A percentile compares a stretch with the other conserved stretches of the same genome.
phyloP scores from a whole-genome alignment of 2,888 invertebrate genomes.

The Ptychoptera albimana region DNA sequence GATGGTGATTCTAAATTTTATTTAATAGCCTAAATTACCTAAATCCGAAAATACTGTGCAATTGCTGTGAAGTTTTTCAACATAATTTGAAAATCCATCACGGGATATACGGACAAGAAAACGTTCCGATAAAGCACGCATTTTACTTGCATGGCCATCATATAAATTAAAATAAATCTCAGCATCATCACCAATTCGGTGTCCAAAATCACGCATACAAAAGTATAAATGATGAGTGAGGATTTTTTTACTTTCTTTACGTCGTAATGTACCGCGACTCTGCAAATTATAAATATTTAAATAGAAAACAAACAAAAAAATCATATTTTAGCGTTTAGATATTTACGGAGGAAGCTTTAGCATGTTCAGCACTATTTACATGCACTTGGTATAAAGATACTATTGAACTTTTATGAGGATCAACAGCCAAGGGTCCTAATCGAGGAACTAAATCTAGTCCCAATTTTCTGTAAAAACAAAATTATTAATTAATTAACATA shows the following conservation, averaged over 20 bases:
- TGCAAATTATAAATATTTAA: slow-evolving; percentile 10
- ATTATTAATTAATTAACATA: neutral
- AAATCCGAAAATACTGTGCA: slow-evolving; percentile 73
- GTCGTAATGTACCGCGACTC: slow-evolving; percentile 30
- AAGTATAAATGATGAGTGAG: slow-evolving; percentile 69
- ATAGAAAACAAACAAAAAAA: too few relatives aligned
- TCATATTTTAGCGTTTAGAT: too few relatives aligned
- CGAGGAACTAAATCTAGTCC: slow-evolving; percentile 85
- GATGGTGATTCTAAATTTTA: too few relatives aligned
- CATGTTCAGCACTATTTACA: slow-evolving; percentile 56
- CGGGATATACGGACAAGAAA: slow-evolving; percentile 79
- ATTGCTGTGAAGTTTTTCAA: slow-evolving; percentile 73
- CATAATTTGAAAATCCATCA: slow-evolving; percentile 79
- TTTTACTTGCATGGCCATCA: slow-evolving; percentile 49
- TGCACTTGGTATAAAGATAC: slow-evolving; percentile 77
- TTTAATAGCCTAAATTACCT: too few relatives aligned
- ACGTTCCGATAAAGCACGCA: slow-evolving; percentile 70
- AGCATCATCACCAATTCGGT: slow-evolving; percentile 75
- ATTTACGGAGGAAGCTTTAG: slow-evolving; percentile 51
- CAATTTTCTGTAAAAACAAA: slow-evolving; percentile 61
- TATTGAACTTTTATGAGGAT: slow-evolving; percentile 76
- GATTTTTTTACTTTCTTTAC: slow-evolving; percentile 25
- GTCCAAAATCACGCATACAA: slow-evolving; percentile 77
- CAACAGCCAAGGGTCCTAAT: slow-evolving; percentile 75
- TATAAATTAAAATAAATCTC: slow-evolving; percentile 78